Base-by-base conservation (phyloP, 2,797 vertebrate species). In the Tangara arthus region DNA sequence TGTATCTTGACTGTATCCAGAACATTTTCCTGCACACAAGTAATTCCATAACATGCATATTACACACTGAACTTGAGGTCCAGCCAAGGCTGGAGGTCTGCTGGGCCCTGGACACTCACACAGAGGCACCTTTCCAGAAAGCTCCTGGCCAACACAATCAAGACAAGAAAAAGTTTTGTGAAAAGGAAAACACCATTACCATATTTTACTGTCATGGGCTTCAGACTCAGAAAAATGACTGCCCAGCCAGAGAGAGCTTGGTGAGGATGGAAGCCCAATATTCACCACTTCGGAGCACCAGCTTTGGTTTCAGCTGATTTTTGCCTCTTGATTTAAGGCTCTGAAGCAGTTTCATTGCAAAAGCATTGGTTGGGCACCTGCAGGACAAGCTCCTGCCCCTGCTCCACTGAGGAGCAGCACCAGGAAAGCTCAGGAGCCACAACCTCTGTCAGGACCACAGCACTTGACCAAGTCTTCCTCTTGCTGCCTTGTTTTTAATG, bases 41-140 rank as follows among this genome's bases (percentile, higher is more conserved):
- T 83, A 93, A 96, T 94, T 92, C 95, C 80, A 63, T 72, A 90
- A 88, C 89, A 81, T 32, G 79, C 17, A 41, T 78, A 87, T 93
- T 92, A 78, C 87, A 93, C 44, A 8, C 85, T 86, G 94, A 90
- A 93, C 93, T 73, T 94, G 95, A 96, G 93, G 87, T 93, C 20
- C 91, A 91, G 94, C 95, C 93, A 95, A 94, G 70, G 78, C 94
- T 93, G 94, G 94, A 94, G 94, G 87, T 94, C 89, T 90, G 92
- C 91, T 78, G 91, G 59, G 93, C 75, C 64, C 92, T 82, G 78
- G 91, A 94, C 73, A 81, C 52, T 76, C 55, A 76, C 78, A 64
- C 44, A 56, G 61, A 56, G 89, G 92, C 80, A 72, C 22, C 49
- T 11, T 39, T 93, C 96, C 95, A 96, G 81, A 70, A 75, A 82